Evolutionary conservation across 1,140 invertebrate species (phyloP).

Genomic region (Linepithema humile): DNA sequence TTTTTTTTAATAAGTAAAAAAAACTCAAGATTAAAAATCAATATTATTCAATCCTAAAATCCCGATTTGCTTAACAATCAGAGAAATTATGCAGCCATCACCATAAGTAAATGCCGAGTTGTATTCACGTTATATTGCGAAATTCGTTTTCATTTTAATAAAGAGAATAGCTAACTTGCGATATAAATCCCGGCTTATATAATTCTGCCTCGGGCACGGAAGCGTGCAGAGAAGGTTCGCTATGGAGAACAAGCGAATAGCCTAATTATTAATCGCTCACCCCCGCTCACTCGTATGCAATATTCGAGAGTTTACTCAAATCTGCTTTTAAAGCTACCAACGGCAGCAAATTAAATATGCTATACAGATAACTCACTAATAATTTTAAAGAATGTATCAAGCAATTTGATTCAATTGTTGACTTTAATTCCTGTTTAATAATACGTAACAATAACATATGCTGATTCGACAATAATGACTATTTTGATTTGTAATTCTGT

Average conservation of each 20-base stretch:
- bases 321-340: conserved; percentile 12
- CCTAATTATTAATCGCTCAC: conserved; percentile 33
- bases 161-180: conserved; percentile 21
- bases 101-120: not conserved
- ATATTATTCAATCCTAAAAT: conserved; percentile 1
- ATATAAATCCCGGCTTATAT: conserved; percentile 1
- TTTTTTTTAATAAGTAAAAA: not conserved
- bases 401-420: not conserved
- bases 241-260: not conserved
- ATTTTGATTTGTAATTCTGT: not conserved
- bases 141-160: conserved; percentile 11
- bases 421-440: not conserved
- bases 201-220: not conserved
- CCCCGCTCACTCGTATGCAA: not conserved
- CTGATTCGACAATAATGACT: not conserved
- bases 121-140: not conserved
- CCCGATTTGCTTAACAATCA: not conserved
- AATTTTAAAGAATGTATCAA: not conserved
- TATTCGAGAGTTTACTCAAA: conserved; percentile 11
- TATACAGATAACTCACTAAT: not conserved
- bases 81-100: not conserved
- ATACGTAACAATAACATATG: conserved; percentile 1
- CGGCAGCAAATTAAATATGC: conserved; percentile 6
- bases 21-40: not conserved
- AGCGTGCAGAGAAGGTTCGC: not conserved